phyloP scores from a whole-genome alignment of 2,888 invertebrate genomes.

The Metacarcinus magister region DNA sequence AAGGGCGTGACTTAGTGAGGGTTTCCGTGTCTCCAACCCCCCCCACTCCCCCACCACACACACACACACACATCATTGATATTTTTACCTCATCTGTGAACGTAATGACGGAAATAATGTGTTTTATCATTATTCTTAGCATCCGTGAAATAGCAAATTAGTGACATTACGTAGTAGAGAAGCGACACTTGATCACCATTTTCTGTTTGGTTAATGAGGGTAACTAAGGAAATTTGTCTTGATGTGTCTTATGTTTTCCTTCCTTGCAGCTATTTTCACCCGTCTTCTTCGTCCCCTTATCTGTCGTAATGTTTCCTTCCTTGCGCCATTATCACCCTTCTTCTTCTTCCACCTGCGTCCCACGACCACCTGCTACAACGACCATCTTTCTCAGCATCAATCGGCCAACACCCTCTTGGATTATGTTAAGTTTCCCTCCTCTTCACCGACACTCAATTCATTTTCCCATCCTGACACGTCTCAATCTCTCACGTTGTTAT shows the following conservation, averaged over 20 bases:
- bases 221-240: not conserved
- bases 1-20: no score
- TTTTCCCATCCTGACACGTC: not conserved
- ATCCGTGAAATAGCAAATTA: not conserved
- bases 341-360: not conserved
- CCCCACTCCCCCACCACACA: no score
- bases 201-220: not conserved
- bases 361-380: not conserved
- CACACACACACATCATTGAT: no score
- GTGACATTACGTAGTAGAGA: not conserved
- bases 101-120: no score
- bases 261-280: not conserved
- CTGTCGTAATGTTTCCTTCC: no score
- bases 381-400: not conserved
- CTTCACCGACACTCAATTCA: not conserved
- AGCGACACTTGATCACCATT: not conserved
- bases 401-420: not conserved
- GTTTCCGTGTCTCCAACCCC: no score
- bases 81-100: no score
- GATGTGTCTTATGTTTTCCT: not conserved
- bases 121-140: no score
- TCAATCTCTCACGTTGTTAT: not conserved
- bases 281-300: no score
- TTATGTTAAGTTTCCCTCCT: not conserved
- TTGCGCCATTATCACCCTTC: not conserved